Evolutionary conservation across 1,140 invertebrate genomes (phyloP), one percentile per base, ranked within the genome.

Genomic region (Heliconius hewitsoni): DNA sequence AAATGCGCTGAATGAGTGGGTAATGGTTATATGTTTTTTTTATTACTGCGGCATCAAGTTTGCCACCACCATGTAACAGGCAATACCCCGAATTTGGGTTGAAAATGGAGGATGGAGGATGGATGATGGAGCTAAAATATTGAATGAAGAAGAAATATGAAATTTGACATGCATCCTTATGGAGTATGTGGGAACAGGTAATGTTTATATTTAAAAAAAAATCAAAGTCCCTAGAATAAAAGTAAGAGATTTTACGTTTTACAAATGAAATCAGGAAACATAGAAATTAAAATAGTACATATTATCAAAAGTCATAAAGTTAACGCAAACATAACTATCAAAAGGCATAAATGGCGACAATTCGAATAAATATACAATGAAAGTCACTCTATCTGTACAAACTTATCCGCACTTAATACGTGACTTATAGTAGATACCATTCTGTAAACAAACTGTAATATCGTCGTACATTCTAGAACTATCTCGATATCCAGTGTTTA

Each of bases 401-500:
- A 74, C 50, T 55, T 74, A 30, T 16, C 13, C 46, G 18, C 34
- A 55, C 16, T 30, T 74, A 50, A 27, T 46, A 74, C 73, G 73
- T 74, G 73, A 74, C 19, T 52, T 13, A 13, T 27, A 46, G 11
- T 46, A 52, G 50, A 52, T 52, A 52, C 39, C 16, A 73, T 73
- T 73, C 72, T 13, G 13, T 46, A 46, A 73, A 23, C 37, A 46
- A 39, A 74, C 23, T 55, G 19, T 23, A 27, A 52, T 74, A 57
- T 74, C 19, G 55, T 8, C 30, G 50, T 74, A 74, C 46, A 50
- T 73, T 52, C 42, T 18, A 73, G 37, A 30, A 30, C 27, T 55
- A 55, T 74, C 30, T 19, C 50, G 71, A 16, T 72, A 39, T 39
- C 34, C 19, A 72, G 37, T 72, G 19, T 46, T 77, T 73, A 75